A percentile compares a stretch with the other conserved stretches of the same genome.
Conservation (phyloP, 2,797 vertebrate genomes). For the Pangasius larnaudii region DNA sequence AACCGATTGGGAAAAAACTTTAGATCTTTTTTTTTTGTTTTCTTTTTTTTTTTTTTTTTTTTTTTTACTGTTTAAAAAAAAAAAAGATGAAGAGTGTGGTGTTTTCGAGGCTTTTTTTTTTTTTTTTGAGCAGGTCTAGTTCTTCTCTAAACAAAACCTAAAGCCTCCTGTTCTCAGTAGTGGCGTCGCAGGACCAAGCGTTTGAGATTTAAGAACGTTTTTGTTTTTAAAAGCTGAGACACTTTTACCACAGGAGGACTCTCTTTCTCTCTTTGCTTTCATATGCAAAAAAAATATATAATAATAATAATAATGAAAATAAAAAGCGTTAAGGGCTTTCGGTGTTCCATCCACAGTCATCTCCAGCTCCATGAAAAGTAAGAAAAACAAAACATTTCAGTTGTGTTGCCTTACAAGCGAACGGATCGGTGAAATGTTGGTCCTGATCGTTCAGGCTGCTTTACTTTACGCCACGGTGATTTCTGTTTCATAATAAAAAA, state of each 20-base stretch:
- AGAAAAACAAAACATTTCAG: slow-evolving; percentile 68
- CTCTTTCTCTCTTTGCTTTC: slow-evolving; percentile 62
- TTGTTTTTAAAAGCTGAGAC: not conserved
- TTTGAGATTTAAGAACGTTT: slow-evolving; percentile 47
- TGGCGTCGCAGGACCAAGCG: slow-evolving; percentile 41
- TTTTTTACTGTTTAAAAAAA: too few relatives aligned
- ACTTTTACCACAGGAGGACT: not conserved
- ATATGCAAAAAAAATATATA: slow-evolving; percentile 75
- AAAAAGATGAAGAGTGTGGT: not conserved
- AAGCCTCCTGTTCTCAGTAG: slow-evolving; percentile 23
- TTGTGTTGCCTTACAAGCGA: slow-evolving; percentile 85
- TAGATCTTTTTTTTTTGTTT: too few relatives aligned
- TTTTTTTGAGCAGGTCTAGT: not conserved
- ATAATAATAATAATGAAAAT: not conserved
- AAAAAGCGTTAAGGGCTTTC: slow-evolving; percentile 77
- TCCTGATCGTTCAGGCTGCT: slow-evolving; percentile 44
- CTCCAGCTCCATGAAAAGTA: slow-evolving; percentile 68
- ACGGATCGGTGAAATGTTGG: slow-evolving; percentile 67
- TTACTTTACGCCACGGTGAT: not conserved
- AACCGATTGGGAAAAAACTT: not conserved
- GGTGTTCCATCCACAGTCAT: slow-evolving; percentile 93
- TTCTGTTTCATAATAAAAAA: not conserved
- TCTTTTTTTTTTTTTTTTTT: too few relatives aligned
- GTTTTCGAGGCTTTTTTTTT: not conserved
- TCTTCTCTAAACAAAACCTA: not conserved